Percentiles rank a stretch among this genome's conserved stretches.
phyloP scores from a whole-genome alignment of 2,888 invertebrate species.

The Frankliniella fusca region DNA sequence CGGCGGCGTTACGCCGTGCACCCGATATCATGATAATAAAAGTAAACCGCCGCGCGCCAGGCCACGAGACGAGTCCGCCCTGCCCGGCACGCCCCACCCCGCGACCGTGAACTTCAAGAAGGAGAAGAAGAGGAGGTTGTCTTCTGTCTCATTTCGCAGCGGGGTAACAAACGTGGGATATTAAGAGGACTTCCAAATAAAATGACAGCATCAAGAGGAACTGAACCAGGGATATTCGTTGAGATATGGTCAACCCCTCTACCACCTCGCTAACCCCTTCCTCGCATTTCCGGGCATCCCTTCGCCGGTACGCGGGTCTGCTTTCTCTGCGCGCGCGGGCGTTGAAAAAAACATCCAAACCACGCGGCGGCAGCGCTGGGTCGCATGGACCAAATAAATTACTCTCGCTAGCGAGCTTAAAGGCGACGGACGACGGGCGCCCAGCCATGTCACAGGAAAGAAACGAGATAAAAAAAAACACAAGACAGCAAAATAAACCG shows the following conservation, averaged over 20 bases:
- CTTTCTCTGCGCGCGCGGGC: conserved; percentile 14
- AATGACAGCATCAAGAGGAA: too few relatives aligned
- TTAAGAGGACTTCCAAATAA: too few relatives aligned
- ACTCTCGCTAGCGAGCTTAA: not conserved
- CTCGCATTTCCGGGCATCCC: too few relatives aligned
- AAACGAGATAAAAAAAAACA: not conserved
- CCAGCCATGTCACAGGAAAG: too few relatives aligned
- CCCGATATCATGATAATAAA: not conserved
- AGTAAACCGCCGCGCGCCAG: not conserved
- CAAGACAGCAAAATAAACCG: not conserved
- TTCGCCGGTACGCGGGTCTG: not conserved
- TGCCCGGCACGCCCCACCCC: not conserved
- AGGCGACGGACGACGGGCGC: not conserved
- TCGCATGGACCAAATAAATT: not conserved
- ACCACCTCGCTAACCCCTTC: too few relatives aligned
- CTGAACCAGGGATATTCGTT: too few relatives aligned
- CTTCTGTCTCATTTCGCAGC: too few relatives aligned
- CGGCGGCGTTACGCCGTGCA: not conserved
- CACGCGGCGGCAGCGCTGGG: not conserved
- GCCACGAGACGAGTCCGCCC: not conserved
- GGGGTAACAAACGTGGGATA: too few relatives aligned
- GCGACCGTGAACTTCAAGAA: too few relatives aligned
- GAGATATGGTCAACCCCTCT: too few relatives aligned
- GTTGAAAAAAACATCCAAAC: not conserved
- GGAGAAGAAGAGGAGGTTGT: too few relatives aligned